Evolutionary conservation across 2,888 invertebrate genomes (phyloP), one percentile per base, ranked within the genome.

Genomic region (Macrosiphum euphorbiae): DNA sequence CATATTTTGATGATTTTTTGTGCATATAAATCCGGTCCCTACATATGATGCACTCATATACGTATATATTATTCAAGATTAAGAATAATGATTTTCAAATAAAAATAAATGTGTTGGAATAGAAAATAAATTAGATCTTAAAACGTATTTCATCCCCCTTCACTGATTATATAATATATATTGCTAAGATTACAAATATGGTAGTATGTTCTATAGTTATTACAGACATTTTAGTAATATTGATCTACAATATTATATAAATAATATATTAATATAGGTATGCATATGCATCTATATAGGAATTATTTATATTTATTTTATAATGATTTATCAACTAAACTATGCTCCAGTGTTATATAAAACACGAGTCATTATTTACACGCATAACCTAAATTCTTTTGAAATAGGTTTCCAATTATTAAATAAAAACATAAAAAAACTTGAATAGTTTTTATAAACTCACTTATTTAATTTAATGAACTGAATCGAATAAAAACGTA

Each of bases 361-460:
- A 67, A n/a, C n/a, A 67, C n/a, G 16, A 67, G 67, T 67, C 67
- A 67, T 67, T 67, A 67, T 67, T 67, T 67, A 67, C 11, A 67
- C 16, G 67, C 67, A 67, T n/a, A 67, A 67, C 67, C 67, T 67
- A 67, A 67, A 67, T 67, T 67, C 67, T 67, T 67, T 67, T n/a
- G n/a, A 67, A 67, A 67, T 67, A 67, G n/a, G 67, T 67, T n/a
- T 67, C 67, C 67, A 67, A n/a, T 67, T 67, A 67, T 67, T 67
- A n/a, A 67, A n/a, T n/a, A 67, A n/a, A 67, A 67, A n/a, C 67
- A 5, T 55, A n/a, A 67, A 78, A 78, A 78, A 78, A 78, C 67
- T 78, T 78, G 67, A 67, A 78, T 35, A 78, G 35, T 78, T 78
- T 78, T 78, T 78, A 7, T 35, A 67, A n/a, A 78, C 7, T 35